Evolutionary conservation across 2,888 invertebrate genomes (phyloP), one percentile per base, ranked within the genome.

Genomic region (Dinocampus coccinellae): DNA sequence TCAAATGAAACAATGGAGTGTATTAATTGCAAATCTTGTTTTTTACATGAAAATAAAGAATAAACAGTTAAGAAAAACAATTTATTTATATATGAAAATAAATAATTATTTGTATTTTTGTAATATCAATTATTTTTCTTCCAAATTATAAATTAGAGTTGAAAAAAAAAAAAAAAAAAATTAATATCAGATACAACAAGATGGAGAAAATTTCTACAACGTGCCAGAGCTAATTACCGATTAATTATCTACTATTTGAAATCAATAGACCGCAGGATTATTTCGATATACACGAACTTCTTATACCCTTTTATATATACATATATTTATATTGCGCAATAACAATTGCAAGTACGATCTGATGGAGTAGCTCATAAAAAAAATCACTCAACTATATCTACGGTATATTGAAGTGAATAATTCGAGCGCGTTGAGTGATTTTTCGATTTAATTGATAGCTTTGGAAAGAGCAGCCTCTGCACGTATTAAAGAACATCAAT

Each of bases 321-420:
- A 33, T 26, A 24, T 36, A 34, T 65, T 52, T 36, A 60, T 13
- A 65, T 65, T 70, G 64, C 65, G 70, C 70, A 70, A 70, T 70
- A 60, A 66, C 33, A 60, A 66, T 66, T 53, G 61, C 70, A 58
- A 57, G 63, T 62, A 58, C 53, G 58, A 39, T 65, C 60, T 29
- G 52, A 65, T 65, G 60, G 61, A 70, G 65, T 70, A 65, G 65
- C 66, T 70, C 16, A 47, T 16, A 20, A 52, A 66, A 70, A 70
- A 70, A 65, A 70, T 70, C 65, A 70, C 39, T 66, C 60, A 61
- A 70, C 61, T 70, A 42, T 69, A 39, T 67, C 57, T 26, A n/a
- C 60, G 13, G 16, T 29, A 33, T n/a, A 58, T 58, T 39, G 39
- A 3, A 52, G 55, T 65, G 55, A 20, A 53, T 42, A 24, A 13